These are phyloP conservation scores for Scaptomyza flava DNA, from an alignment of 2,888 invertebrate genomes.

Conservation along the genomic window DNA sequence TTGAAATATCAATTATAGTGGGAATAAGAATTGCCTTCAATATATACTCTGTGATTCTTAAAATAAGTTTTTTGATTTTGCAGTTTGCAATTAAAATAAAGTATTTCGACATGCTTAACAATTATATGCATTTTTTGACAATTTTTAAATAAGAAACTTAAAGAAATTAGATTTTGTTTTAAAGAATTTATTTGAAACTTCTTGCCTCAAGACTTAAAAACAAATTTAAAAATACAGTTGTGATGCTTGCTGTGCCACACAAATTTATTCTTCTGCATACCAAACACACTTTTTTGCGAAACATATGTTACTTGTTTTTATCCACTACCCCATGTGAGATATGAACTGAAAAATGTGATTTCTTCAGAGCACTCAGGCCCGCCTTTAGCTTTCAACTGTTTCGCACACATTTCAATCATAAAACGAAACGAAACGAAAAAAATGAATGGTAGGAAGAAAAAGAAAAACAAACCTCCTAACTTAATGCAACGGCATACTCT, in stretches of 20 bases:
- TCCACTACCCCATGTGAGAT: not conserved
- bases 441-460: not conserved
- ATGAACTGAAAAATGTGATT: constrained; percentile 9
- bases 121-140: too few species aligned
- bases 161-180: too few species aligned
- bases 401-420: constrained; percentile 31
- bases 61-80: too few species aligned
- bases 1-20: constrained; percentile 10
- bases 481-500: constrained; percentile 48
- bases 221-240: not conserved
- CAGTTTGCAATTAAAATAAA: not conserved
- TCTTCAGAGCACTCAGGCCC: not conserved
- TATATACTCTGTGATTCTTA: too few species aligned
- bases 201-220: not conserved
- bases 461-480: not conserved
- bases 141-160: too few species aligned
- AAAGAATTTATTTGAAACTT: not conserved
- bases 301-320: constrained; percentile 1
- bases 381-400: constrained; percentile 21
- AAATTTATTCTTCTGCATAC: not conserved
- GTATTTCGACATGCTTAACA: too few species aligned
- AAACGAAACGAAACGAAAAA: not conserved
- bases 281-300: not conserved
- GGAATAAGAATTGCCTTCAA: not conserved
- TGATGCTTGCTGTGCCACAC: not conserved